Base-by-base conservation (phyloP, 2,888 invertebrate species). In the Ypsolopha scabrella region DNA sequence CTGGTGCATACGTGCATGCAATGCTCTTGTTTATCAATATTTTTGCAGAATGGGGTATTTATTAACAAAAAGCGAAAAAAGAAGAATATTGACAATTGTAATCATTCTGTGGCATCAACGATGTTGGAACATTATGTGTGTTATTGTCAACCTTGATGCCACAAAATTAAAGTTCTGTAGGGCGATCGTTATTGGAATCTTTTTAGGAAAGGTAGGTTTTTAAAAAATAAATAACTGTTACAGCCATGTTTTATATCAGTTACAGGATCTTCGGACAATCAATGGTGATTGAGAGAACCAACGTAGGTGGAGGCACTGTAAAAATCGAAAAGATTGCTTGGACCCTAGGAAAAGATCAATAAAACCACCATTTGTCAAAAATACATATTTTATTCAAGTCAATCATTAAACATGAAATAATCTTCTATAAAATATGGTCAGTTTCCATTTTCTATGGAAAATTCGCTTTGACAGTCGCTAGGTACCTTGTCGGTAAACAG, bases 401-500 rank as follows among this genome's bases (percentile, higher is more conserved):
- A 55, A 50, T 51, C 33, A 34, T 50, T 39, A 13, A n/a, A 14
- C 13, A 54, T 59, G 60, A 48, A 53, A 53, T 54, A 33, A 43
- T 57, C 52, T 10, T 49, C 38, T 35, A 48, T 50, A 55, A 53
- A 47, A 36, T 41, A 13, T 48, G 34, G 45, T 68, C 64, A 75
- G 60, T 74, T 75, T 60, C 57, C 66, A 54, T 82, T 78, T 62
- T 83, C 76, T 59, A 74, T 62, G 36, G 78, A 76, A 56, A 81
- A 53, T 64, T 87, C 85, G 61, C 85, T 85, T 65, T 83, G 81
- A 56, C 87, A 87, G 54, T 86, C 86, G 58, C 85, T 86, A 3
- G 85, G 83, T 50, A 83, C 80, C 58, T 82, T 67, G 57, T 87
- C 86, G 39, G 87, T 85, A 61, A 87, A 87, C 52, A 87, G 63